Evolutionary conservation across 2,113 vertebrate genomes (phyloP), one percentile per base, ranked within the genome.

Genomic region (Myodes glareolus): DNA sequence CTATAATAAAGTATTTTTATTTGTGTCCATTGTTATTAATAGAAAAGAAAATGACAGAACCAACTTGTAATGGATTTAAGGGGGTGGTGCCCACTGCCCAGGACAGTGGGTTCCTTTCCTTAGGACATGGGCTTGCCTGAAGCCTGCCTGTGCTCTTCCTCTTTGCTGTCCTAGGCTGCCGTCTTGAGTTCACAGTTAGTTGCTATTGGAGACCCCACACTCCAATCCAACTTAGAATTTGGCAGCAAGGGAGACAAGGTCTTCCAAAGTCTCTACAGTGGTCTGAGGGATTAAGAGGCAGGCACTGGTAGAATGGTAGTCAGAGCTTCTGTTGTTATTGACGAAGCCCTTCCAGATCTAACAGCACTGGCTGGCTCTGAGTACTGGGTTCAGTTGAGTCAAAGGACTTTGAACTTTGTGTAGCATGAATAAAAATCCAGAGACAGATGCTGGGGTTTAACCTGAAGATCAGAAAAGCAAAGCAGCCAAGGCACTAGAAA

Each of bases 1-100:
- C 96, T 97, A 97, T 92, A 98, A 98, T 98, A 98, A 98, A 99
- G 70, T 86, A 97, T 92, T 97, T 96, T 97, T 88, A 96, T 97
- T 94, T 93, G 90, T 94, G 23, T 91, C 78, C 65, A 4, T 76
- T 97, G 94, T 17, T 63, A 91, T 63, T 86, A 76, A 58, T 77
- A 58, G 29, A 87, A 96, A 88, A n/a, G 25, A 55, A 58, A 68
- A 55, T 17, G 12, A 31, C 45, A 95, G 75, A 58, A 50, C n/a
- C n/a, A 36, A 36, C 16, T 10, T 65, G 25, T 85, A 17, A 36
- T 31, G 23, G 36, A 91, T 58, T 8, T 21, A 36, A 82, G 12
- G 33, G 23, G 25, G 9, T 25, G 19, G n/a, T 12, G 29, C 68
- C 29, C 1, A 0, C 4, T 68, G 21, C n/a, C 63, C 16, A 6